phyloP scores from a whole-genome alignment of 92 coral and sea anemone genomes.

The Umimayanthus chanpuru region DNA sequence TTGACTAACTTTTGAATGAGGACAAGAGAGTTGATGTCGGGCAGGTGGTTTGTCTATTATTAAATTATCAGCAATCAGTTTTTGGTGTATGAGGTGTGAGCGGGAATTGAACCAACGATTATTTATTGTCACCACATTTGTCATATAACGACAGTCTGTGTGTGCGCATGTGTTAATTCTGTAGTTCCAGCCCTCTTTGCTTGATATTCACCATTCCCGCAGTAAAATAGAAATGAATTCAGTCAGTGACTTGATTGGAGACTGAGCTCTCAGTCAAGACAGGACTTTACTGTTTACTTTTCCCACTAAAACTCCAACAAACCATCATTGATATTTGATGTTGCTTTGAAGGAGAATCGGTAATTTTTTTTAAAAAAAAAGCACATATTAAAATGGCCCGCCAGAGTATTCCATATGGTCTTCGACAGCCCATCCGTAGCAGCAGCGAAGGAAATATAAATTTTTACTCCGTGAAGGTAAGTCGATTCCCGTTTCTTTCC shows the following conservation, averaged over 20 bases:
- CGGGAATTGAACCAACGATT: conserved; percentile 1
- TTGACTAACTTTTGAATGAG: background rate
- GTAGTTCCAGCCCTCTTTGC: background rate
- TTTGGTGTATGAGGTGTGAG: background rate
- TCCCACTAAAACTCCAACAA: background rate
- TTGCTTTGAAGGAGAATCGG: background rate
- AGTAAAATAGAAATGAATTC: background rate
- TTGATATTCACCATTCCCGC: background rate
- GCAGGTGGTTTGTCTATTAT: background rate
- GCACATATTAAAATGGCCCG: conserved; percentile 13
- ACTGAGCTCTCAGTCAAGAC: conserved; percentile 13
- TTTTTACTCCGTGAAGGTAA: conserved; percentile 27
- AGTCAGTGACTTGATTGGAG: background rate
- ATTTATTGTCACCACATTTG: background rate
- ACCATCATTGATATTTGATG: background rate
- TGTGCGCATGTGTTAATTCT: background rate
- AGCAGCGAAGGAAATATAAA: conserved; percentile 35
- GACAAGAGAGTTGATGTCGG: background rate
- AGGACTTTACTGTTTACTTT: background rate
- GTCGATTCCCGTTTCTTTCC: background rate
- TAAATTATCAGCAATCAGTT: conserved; percentile 5
- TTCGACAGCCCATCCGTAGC: conserved; percentile 27
- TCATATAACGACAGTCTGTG: background rate
- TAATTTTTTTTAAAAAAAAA: background rate
- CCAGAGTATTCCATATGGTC: background rate